Conservation (phyloP, 2,888 invertebrate genomes). For the Saturnia japonica region DNA sequence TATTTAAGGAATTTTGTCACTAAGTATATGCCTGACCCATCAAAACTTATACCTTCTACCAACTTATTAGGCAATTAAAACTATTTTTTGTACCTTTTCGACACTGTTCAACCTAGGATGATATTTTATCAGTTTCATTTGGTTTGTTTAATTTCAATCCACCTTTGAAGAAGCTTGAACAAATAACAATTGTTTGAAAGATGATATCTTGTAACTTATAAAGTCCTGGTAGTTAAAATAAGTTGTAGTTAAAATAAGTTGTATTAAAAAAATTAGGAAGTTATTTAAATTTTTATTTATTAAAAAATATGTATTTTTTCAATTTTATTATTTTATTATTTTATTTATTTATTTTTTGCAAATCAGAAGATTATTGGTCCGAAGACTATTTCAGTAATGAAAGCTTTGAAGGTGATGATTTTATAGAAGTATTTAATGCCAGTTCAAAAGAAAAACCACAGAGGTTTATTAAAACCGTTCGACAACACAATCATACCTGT, state of each 20-base stretch:
- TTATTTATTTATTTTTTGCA: conserved; percentile 16
- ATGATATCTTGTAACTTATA: conserved; percentile 24
- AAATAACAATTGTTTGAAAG: neutral
- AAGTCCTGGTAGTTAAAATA: conserved; percentile 24
- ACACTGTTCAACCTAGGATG: neutral
- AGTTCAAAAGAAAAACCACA: conserved; percentile 19
- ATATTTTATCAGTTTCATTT: neutral
- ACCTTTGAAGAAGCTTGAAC: neutral
- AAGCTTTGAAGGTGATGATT: conserved; percentile 21
- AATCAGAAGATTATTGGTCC: conserved; percentile 13
- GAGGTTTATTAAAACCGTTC: conserved; percentile 3
- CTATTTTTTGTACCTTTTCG: neutral
- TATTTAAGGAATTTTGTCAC: no score
- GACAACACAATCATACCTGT: neutral
- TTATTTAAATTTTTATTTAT: no score
- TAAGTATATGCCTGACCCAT: no score
- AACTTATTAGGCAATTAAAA: neutral
- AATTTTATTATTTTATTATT: conserved; percentile 1
- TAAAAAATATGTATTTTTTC: neutral
- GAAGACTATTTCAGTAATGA: conserved; percentile 23
- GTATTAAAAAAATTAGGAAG: no score
- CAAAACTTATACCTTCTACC: no score
- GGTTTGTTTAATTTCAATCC: neutral
- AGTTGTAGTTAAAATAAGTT: conserved; percentile 10
- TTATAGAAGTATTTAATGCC: conserved; percentile 17